Evolutionary conservation across 1,140 invertebrate genomes (phyloP).

Genomic region (Drosophila bocqueti): DNA sequence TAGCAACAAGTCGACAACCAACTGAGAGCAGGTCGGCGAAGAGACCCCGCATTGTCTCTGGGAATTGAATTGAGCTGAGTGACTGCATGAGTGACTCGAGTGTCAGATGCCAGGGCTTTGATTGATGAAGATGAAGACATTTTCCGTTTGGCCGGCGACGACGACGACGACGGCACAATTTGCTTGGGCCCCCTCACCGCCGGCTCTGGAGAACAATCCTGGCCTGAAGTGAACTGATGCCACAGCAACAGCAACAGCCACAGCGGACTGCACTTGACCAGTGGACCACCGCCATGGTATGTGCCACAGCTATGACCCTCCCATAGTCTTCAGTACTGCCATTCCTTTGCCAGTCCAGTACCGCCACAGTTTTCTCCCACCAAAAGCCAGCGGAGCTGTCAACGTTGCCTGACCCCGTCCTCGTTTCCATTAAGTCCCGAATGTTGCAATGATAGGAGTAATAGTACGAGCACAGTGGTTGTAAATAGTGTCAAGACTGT

Average conservation of each 20-base stretch:
- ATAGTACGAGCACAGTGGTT: slow-evolving; percentile 19
- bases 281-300: slow-evolving; percentile 34
- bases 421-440: slow-evolving; percentile 20
- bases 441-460: slow-evolving; percentile 1
- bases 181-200: slow-evolving; percentile 49
- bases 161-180: slow-evolving; percentile 30
- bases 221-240: slow-evolving; percentile 14
- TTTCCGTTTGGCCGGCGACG: slow-evolving; percentile 64
- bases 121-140: slow-evolving; percentile 84
- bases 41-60: slow-evolving; percentile 39
- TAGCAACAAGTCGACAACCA: slow-evolving; percentile 66
- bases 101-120: slow-evolving; percentile 69
- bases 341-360: not conserved
- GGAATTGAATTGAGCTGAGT: slow-evolving; percentile 78
- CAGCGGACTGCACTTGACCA: slow-evolving; percentile 59
- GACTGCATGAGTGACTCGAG: slow-evolving; percentile 74
- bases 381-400: slow-evolving; percentile 30
- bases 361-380: not conserved
- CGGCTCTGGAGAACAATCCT: slow-evolving; percentile 17
- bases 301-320: not conserved
- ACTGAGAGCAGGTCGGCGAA: not conserved
- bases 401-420: slow-evolving; percentile 20
- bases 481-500: not conserved
- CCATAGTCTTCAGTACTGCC: not conserved
- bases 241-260: not conserved